These are phyloP conservation scores for Drosophila nigrodunni DNA, from an alignment of 1,140 invertebrate species.

Conservation along the genomic window DNA sequence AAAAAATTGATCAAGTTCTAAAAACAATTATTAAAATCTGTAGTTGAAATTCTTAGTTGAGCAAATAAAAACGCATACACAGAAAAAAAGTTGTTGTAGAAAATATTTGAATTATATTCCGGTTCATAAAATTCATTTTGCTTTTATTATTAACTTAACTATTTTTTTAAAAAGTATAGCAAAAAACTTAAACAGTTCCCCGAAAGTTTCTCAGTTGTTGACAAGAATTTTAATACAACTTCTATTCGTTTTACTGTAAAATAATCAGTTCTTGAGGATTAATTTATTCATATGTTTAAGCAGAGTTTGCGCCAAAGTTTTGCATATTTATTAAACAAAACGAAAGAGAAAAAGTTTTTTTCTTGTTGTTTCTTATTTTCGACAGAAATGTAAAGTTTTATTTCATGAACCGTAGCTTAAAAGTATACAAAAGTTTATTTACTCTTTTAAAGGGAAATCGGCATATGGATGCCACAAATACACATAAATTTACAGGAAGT, in stretches of 20 bases:
- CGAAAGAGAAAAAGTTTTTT: slow-evolving; percentile 25
- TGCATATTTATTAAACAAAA: slow-evolving; percentile 20
- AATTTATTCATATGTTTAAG: slow-evolving; percentile 8
- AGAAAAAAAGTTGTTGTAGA: not conserved
- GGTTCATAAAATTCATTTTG: no score
- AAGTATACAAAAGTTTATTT: slow-evolving; percentile 31
- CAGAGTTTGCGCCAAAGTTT: slow-evolving; percentile 17
- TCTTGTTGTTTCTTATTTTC: slow-evolving; percentile 19
- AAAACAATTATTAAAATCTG: not conserved
- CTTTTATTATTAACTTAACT: no score
- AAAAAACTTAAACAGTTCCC: no score
- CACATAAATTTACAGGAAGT: not conserved
- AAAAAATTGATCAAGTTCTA: not conserved
- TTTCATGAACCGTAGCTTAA: slow-evolving; percentile 43
- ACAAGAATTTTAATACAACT: not conserved
- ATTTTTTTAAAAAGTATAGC: no score
- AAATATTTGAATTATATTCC: not conserved
- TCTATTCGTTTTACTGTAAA: slow-evolving; percentile 8
- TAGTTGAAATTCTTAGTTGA: not conserved
- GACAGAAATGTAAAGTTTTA: slow-evolving; percentile 32
- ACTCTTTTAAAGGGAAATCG: slow-evolving; percentile 31
- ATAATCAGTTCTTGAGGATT: slow-evolving; percentile 35
- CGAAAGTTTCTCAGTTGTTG: no score
- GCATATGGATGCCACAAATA: slow-evolving; percentile 22
- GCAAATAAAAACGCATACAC: slow-evolving; percentile 18